phyloP scores from a whole-genome alignment of 1,140 invertebrate genomes.

The Chionoecetes opilio region DNA sequence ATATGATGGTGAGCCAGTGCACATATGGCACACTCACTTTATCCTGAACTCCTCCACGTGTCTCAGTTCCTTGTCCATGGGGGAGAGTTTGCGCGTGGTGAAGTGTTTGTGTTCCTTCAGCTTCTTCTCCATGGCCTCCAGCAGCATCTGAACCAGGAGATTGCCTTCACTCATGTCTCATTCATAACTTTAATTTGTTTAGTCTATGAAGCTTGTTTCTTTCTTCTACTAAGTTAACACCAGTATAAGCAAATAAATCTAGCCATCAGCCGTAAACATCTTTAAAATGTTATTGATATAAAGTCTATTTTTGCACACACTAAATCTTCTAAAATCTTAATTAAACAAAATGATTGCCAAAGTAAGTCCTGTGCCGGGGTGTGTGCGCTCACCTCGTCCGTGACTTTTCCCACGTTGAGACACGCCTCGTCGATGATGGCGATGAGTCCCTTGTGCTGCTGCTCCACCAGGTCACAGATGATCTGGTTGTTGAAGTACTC shows the following conservation, averaged over 20 bases:
- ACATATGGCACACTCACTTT: slow-evolving; percentile 86
- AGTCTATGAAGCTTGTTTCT: too few species aligned
- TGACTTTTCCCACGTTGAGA: slow-evolving; percentile 96
- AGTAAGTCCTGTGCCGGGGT: neutral
- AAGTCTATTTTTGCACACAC: too few species aligned
- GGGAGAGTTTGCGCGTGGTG: slow-evolving; percentile 92
- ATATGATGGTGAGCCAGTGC: too few species aligned
- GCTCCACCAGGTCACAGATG: slow-evolving; percentile 96
- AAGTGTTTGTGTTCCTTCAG: slow-evolving; percentile 95
- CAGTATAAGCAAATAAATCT: too few species aligned
- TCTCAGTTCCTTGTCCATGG: slow-evolving; percentile 91
- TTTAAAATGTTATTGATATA: too few species aligned
- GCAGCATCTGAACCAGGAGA: slow-evolving; percentile 87
- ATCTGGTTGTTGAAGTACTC: slow-evolving; percentile 92
- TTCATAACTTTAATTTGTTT: too few species aligned
- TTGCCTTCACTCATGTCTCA: too few species aligned
- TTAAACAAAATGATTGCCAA: neutral
- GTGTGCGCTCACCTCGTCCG: slow-evolving; percentile 86
- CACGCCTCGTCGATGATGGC: slow-evolving; percentile 98
- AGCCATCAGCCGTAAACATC: too few species aligned
- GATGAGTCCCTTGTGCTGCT: slow-evolving; percentile 94
- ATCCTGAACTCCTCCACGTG: slow-evolving; percentile 94
- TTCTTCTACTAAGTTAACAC: too few species aligned
- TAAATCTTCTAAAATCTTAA: neutral
- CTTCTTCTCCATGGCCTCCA: slow-evolving; percentile 97